A percentile compares a stretch with the other conserved stretches of the same genome.
These are phyloP conservation scores for Microtus ochrogaster DNA, from an alignment of 2,113 vertebrate genomes.

Conservation along the genomic window DNA sequence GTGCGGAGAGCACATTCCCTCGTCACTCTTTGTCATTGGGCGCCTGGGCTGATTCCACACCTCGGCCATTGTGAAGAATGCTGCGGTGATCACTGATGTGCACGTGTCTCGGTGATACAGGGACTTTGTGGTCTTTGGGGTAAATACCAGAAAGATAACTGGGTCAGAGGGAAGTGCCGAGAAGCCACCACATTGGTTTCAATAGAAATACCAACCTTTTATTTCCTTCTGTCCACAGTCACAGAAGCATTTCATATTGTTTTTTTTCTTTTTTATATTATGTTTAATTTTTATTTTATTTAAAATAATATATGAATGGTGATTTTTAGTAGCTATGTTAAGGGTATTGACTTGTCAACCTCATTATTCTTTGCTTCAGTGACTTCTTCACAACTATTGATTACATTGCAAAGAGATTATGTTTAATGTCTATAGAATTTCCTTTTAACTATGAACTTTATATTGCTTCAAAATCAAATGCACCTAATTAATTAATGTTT, in stretches of 20 bases:
- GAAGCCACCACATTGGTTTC: background rate
- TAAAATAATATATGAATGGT: conserved; percentile 62
- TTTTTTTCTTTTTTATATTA: too few relatives aligned
- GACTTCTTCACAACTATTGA: conserved; percentile 75
- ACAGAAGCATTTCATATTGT: too few relatives aligned
- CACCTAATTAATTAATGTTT: conserved; percentile 83
- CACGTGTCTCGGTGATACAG: background rate
- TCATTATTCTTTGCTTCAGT: conserved; percentile 69
- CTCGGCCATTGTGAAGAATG: background rate
- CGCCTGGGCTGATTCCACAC: background rate
- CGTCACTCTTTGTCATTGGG: background rate
- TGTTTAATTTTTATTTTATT: conserved; percentile 64
- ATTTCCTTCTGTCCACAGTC: background rate
- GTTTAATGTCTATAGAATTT: conserved; percentile 78
- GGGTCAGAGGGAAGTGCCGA: background rate
- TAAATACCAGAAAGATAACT: background rate
- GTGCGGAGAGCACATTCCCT: background rate
- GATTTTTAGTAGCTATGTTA: conserved; percentile 59
- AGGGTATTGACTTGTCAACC: conserved; percentile 52
- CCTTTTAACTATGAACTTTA: conserved; percentile 75
- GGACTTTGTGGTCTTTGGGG: background rate
- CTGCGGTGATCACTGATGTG: background rate
- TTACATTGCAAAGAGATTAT: conserved; percentile 66
- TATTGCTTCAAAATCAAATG: conserved; percentile 83
- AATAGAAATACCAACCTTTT: background rate